These are phyloP conservation scores for Medauroidea extradentata DNA, from an alignment of 1,140 invertebrate species.

Conservation along the genomic window DNA sequence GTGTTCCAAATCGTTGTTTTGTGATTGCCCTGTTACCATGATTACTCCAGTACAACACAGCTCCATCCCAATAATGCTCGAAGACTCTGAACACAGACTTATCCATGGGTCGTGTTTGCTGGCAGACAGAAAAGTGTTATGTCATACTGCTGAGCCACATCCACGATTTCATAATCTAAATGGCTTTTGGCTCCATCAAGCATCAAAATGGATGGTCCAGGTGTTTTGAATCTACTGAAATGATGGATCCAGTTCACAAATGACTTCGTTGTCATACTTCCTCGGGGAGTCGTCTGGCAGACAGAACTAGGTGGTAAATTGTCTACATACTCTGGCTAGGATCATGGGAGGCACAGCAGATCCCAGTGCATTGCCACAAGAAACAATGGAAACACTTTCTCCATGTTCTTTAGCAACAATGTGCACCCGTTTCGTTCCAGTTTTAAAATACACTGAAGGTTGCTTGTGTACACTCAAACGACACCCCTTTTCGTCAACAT, in stretches of 20 bases:
- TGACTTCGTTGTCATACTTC: constrained; percentile 36
- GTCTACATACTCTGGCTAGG: constrained; percentile 30
- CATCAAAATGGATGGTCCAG: constrained; percentile 33
- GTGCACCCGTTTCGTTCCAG: constrained; percentile 39
- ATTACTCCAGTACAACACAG: constrained; percentile 23
- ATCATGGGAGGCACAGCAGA: constrained; percentile 37
- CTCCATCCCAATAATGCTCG: constrained; percentile 38
- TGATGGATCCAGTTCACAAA: constrained; percentile 37
- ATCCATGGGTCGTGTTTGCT: constrained; percentile 40
- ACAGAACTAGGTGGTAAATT: constrained; percentile 33
- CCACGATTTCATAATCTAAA: constrained; percentile 29
- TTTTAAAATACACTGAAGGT: constrained; percentile 34
- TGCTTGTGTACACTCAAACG: constrained; percentile 37
- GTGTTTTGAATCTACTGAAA: constrained; percentile 30
- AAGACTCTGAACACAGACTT: constrained; percentile 36
- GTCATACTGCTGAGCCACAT: constrained; percentile 30
- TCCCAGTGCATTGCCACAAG: constrained; percentile 38
- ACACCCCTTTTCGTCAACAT: constrained; percentile 44
- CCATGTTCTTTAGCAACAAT: constrained; percentile 37
- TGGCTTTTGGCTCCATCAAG: constrained; percentile 40
- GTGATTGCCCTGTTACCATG: constrained; percentile 27
- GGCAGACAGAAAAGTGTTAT: constrained; percentile 38
- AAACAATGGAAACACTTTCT: constrained; percentile 40
- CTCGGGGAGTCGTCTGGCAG: constrained; percentile 34
- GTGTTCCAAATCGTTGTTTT: constrained; percentile 32